Conservation (phyloP, 2,888 invertebrate species). For the Andrena hattorfiana region DNA sequence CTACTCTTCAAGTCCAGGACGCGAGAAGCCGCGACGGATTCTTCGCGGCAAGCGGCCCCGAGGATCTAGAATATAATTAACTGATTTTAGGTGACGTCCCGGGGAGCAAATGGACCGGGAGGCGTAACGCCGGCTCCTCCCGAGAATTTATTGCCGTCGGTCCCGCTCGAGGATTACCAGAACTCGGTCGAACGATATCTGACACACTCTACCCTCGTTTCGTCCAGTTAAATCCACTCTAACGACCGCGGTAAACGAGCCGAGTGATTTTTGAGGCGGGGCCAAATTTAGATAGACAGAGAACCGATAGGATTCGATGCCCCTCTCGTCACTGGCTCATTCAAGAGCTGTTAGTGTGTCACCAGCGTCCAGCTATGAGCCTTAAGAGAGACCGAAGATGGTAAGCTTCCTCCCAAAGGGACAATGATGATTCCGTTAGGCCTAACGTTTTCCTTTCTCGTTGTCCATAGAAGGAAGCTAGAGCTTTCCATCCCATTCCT, state of each 20-base stretch:
- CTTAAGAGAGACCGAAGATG: too few species aligned
- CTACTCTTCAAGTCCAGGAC: background rate
- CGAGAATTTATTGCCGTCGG: slow-evolving; percentile 67
- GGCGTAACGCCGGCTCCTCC: slow-evolving; percentile 43
- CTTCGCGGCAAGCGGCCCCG: slow-evolving; percentile 1
- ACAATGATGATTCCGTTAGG: too few species aligned
- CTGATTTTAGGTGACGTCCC: slow-evolving; percentile 67
- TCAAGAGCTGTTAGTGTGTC: too few species aligned
- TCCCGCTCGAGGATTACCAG: slow-evolving; percentile 64
- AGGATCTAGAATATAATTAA: slow-evolving; percentile 67
- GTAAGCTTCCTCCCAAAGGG: too few species aligned
- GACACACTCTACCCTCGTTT: slow-evolving; percentile 64
- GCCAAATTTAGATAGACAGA: slow-evolving; percentile 33
- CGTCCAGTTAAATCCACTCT: slow-evolving; percentile 68
- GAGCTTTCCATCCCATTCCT: too few species aligned
- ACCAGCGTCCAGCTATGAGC: too few species aligned
- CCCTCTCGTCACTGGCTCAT: too few species aligned
- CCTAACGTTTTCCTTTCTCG: too few species aligned
- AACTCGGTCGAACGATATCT: slow-evolving; percentile 69
- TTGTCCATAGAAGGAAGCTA: too few species aligned
- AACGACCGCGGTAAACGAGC: slow-evolving; percentile 60
- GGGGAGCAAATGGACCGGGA: slow-evolving; percentile 56
- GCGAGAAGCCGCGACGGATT: background rate
- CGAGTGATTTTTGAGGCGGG: slow-evolving; percentile 49
- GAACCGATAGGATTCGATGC: slow-evolving; percentile 16